Conservation (phyloP, 1,140 invertebrate species). For the Nixonia krombeini region DNA sequence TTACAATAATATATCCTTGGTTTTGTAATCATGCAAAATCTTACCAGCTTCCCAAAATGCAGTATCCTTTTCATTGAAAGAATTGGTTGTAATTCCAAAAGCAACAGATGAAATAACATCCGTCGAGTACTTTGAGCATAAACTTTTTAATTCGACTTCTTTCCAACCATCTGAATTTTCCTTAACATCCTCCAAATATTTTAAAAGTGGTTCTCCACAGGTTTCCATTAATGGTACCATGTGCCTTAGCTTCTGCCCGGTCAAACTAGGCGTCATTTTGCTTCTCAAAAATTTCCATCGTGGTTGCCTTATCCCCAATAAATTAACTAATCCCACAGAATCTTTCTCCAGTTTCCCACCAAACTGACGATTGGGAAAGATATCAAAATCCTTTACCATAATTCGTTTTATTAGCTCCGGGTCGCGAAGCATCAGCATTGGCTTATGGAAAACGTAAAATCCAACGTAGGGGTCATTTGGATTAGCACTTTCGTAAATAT, state of each 20-base stretch:
- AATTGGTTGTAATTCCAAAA: slow-evolving; percentile 69
- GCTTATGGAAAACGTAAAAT: slow-evolving; percentile 65
- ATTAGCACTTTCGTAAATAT: slow-evolving; percentile 53
- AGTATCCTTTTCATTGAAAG: slow-evolving; percentile 57
- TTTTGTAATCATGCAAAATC: slow-evolving; percentile 4
- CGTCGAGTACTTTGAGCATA: slow-evolving; percentile 66
- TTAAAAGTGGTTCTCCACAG: slow-evolving; percentile 37
- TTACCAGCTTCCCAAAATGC: slow-evolving; percentile 61
- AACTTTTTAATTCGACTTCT: slow-evolving; percentile 58
- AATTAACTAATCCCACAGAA: slow-evolving; percentile 46
- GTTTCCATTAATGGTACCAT: slow-evolving; percentile 70
- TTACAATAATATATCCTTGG: neutral
- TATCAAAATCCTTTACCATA: slow-evolving; percentile 70
- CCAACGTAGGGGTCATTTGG: slow-evolving; percentile 59
- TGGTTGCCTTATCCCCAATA: slow-evolving; percentile 50
- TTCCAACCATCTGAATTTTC: slow-evolving; percentile 23
- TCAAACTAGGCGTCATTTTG: slow-evolving; percentile 69
- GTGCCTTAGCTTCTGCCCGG: slow-evolving; percentile 68
- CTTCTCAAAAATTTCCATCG: slow-evolving; percentile 63
- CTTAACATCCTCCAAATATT: slow-evolving; percentile 38
- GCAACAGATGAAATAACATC: slow-evolving; percentile 73
- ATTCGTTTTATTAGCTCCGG: slow-evolving; percentile 70
- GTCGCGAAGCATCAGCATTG: slow-evolving; percentile 64
- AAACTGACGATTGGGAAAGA: slow-evolving; percentile 69
- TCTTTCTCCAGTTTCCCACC: slow-evolving; percentile 49